A percentile compares a stretch with the other conserved stretches of the same genome.
These are phyloP conservation scores for Chaetogeoica ovagalla DNA, from an alignment of 2,888 invertebrate genomes.

Conservation along the genomic window DNA sequence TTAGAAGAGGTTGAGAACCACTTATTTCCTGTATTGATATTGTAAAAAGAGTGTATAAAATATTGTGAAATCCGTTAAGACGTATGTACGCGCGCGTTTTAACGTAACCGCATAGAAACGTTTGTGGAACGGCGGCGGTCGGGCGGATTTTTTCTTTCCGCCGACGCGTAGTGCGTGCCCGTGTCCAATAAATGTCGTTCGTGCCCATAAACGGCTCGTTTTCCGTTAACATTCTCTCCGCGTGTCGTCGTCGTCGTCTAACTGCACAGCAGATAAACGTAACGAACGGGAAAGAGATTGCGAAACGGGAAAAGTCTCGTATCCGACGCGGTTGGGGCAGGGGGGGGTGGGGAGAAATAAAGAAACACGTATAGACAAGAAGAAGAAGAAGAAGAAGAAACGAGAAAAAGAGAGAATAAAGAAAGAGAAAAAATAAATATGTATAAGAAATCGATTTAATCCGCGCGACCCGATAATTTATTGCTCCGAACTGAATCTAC, in stretches of 20 bases:
- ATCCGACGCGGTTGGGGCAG: neutral
- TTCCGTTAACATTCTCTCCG: constrained; percentile 44
- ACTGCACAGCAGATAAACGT: no score
- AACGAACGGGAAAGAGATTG: no score
- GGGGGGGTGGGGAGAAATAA: no score
- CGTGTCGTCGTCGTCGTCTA: neutral
- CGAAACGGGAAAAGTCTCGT: no score
- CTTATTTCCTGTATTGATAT: no score
- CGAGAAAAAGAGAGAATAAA: constrained; percentile 6
- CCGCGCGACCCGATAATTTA: constrained; percentile 47
- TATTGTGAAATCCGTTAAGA: constrained; percentile 28
- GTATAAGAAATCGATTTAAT: constrained; percentile 42
- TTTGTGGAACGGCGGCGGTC: constrained; percentile 26
- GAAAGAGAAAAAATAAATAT: neutral
- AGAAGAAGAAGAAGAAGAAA: neutral
- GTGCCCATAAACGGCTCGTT: constrained; percentile 50
- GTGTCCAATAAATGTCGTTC: constrained; percentile 43
- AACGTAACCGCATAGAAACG: constrained; percentile 3
- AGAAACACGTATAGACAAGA: no score
- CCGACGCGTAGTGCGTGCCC: constrained; percentile 35
- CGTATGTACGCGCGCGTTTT: no score
- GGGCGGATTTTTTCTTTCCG: constrained; percentile 15
- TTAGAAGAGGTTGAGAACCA: no score
- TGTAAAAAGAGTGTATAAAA: neutral
- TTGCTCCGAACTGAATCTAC: constrained; percentile 42